These are phyloP conservation scores for Listronotus oregonensis DNA, from an alignment of 1,140 invertebrate species.

Conservation along the genomic window DNA sequence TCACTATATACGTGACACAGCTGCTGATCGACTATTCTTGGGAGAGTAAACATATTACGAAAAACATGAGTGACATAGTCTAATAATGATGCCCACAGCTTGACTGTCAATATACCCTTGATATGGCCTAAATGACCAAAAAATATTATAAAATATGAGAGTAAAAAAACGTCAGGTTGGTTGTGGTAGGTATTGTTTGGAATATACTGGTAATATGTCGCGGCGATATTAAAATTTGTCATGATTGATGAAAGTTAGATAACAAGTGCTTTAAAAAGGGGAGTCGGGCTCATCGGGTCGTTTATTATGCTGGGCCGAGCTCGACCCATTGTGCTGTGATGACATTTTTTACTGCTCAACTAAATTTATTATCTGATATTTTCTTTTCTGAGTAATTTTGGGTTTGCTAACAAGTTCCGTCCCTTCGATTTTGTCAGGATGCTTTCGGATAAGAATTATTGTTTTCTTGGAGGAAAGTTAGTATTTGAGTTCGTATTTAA, in stretches of 20 bases:
- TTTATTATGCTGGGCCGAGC: conserved; percentile 43
- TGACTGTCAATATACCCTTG: conserved; percentile 27
- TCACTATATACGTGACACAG: too few species aligned
- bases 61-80: background rate
- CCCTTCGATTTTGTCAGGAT: background rate
- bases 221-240: conserved; percentile 54
- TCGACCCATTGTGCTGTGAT: conserved; percentile 42
- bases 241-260: conserved; percentile 53
- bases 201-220: conserved; percentile 52
- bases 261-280: conserved; percentile 46
- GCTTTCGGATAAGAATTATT: too few species aligned
- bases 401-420: too few species aligned
- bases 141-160: conserved; percentile 37
- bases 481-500: too few species aligned
- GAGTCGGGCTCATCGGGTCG: conserved; percentile 36
- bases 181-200: conserved; percentile 45
- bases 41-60: too few species aligned
- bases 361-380: conserved; percentile 47
- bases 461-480: too few species aligned
- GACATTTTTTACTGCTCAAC: conserved; percentile 43
- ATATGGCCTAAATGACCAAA: conserved; percentile 31
- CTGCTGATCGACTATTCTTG: too few species aligned
- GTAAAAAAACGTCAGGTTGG: conserved; percentile 43
- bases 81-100: conserved; percentile 19
- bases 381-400: conserved; percentile 15